Conservation (phyloP, 30 jellyfish, hydroid and myxozoan species). For the Pelagia noctiluca region DNA sequence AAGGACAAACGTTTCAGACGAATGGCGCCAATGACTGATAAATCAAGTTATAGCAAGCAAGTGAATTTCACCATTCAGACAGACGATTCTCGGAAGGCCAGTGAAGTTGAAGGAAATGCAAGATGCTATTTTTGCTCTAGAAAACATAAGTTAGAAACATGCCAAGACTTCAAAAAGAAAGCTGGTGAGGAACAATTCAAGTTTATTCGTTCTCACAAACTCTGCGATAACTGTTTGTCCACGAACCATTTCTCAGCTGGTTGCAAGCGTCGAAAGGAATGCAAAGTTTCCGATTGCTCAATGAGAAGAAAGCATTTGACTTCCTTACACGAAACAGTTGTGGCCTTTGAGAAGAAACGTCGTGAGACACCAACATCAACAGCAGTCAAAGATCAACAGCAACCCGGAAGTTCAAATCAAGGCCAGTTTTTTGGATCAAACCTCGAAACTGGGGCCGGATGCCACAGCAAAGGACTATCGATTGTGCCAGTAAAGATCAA, state of each 20-base stretch:
- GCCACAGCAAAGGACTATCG: constrained; percentile 34
- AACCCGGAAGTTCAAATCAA: constrained; percentile 2
- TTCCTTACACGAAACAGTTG: constrained; percentile 44
- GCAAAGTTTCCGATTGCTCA: constrained; percentile 42
- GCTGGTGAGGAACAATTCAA: constrained; percentile 9
- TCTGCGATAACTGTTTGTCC: constrained; percentile 39
- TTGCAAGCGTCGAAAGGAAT: constrained; percentile 55
- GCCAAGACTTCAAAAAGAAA: constrained; percentile 3
- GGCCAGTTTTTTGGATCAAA: constrained; percentile 45
- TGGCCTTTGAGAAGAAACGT: constrained; percentile 47
- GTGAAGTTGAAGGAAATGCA: background rate
- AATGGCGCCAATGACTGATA: background rate
- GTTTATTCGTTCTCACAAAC: constrained; percentile 23
- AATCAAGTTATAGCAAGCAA: background rate
- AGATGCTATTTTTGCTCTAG: constrained; percentile 7
- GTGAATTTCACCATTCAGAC: constrained; percentile 61
- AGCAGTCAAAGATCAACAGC: constrained; percentile 4
- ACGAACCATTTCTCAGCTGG: constrained; percentile 43
- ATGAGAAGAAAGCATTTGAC: constrained; percentile 57
- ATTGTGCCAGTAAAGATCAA: constrained; percentile 39
- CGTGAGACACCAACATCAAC: constrained; percentile 33
- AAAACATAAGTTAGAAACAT: constrained; percentile 5
- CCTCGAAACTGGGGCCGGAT: constrained; percentile 58
- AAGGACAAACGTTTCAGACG: constrained; percentile 4
- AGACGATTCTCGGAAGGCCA: constrained; percentile 7